Evolutionary conservation across 2,888 invertebrate species (phyloP), one percentile per base, ranked within the genome.

Genomic region (Ophion costatus): DNA sequence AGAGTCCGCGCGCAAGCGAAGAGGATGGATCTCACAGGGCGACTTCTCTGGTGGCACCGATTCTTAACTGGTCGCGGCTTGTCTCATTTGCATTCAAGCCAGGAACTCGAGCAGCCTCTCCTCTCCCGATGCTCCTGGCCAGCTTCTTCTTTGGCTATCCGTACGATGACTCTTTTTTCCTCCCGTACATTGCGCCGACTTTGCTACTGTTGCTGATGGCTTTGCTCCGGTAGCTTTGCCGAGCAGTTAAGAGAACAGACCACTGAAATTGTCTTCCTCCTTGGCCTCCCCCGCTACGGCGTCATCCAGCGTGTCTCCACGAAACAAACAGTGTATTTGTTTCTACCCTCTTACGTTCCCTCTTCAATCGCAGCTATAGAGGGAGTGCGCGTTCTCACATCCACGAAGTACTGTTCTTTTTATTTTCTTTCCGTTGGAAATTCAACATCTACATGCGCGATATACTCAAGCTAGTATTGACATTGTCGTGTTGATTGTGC

Each of bases 51-150:
- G 92, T 91, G 91, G 90, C 89, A 90, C 86, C 86, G 90, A 86
- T 89, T 90, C 88, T 90, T 90, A 90, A 90, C 90, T 89, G 89
- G 90, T 91, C 88, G 88, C 90, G 82, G 90, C 89, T 89, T 91
- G 91, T 92, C 92, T 92, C 90, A 92, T 92, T 92, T 92, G 91
- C 92, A 93, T 92, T 90, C 86, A 86, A 83, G 84, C 82, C 86
- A 85, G 82, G 87, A 87, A 88, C 88, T 88, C 88, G 86, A 87
- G 88, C 87, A 87, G 82, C 83, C 83, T 80, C 83, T 82, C 81
- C 84, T 87, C 70, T 82, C 56, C 67, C 57, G 73, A 69, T 77
- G 67, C 79, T 85, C 75, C 57, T 70, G 84, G 73, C 71, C 73
- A 83, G 86, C 82, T 84, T 82, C 69, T 80, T 76, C 80, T 82